Base-by-base conservation (phyloP, 2,797 vertebrate species). In the Balearica regulorum region DNA sequence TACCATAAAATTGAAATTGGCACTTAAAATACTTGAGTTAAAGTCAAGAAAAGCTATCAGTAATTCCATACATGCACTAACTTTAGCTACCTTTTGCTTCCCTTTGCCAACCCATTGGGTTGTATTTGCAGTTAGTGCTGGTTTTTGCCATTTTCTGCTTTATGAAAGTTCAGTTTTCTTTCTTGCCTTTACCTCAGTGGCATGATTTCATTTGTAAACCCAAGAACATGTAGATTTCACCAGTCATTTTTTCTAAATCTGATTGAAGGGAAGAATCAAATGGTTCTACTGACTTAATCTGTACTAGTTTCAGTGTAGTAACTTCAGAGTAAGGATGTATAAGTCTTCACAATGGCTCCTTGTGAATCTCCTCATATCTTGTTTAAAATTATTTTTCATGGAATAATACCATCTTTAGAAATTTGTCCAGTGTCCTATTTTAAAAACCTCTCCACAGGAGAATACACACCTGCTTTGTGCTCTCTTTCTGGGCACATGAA, bases 1-100 rank as follows among this genome's bases (percentile, higher is more conserved):
- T 94, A 77, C 65, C 29, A 61, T 89, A 76, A 96, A 93, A 94
- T 44, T 66, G 73, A 86, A 94, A 78, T 76, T 71, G 54, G 19
- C 66, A 51, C 33, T 86, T 91, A 41, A 90, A 91, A 75, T 83
- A 65, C 61, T 75, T 61, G 33, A 71, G 61, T 89, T 80, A 83
- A 93, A 91, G 80, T 83, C 20, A 76, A 79, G 37, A 44, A 73
- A 88, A 86, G 21, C 53, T 76, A 68, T 78, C 29, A 35, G 37
- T 75, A 78, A 81, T 86, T 9, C 13, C 24, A 57, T 93, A 25
- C 9, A 4, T 78, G 13, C 18, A 16, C 17, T 88, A 88, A 48
- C 46, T 81, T 68, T 8, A 44, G 55, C 77, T 94, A 77, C 33
- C 17, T 92, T 93, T 72, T 70, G 39, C 16, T 76, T 87, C 58